Evolutionary conservation across 2,888 invertebrate genomes (phyloP).

Genomic region (Panzeria rudis): DNA sequence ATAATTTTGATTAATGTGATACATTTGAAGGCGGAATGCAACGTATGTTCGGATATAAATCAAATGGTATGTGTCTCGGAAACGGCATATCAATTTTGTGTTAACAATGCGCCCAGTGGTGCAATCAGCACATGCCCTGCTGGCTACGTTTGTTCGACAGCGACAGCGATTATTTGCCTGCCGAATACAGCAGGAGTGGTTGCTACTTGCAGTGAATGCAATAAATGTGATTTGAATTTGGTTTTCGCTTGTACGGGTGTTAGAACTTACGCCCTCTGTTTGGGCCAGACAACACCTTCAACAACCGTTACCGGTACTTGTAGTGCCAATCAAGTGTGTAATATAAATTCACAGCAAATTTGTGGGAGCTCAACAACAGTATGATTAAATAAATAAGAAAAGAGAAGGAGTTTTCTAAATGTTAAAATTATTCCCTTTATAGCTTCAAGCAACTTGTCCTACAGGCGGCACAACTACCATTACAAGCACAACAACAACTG

Average conservation of each 20-base stretch:
- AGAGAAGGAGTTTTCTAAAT: neutral
- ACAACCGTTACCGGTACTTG: slow-evolving; percentile 73
- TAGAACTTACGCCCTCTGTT: slow-evolving; percentile 77
- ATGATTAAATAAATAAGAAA: neutral
- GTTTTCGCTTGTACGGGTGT: slow-evolving; percentile 79
- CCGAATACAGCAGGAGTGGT: slow-evolving; percentile 41
- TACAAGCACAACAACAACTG: slow-evolving; percentile 68
- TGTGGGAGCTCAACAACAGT: slow-evolving; percentile 59
- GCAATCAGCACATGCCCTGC: slow-evolving; percentile 74
- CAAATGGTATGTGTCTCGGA: slow-evolving; percentile 77
- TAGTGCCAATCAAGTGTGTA: slow-evolving; percentile 77
- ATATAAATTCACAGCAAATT: slow-evolving; percentile 68
- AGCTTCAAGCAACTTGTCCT: slow-evolving; percentile 76
- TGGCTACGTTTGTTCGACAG: slow-evolving; percentile 75
- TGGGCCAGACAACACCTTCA: slow-evolving; percentile 75
- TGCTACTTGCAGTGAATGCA: slow-evolving; percentile 77
- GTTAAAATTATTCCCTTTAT: neutral
- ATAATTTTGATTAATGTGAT: slow-evolving; percentile 25
- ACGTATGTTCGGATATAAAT: slow-evolving; percentile 75
- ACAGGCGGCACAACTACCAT: slow-evolving; percentile 66
- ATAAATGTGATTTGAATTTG: slow-evolving; percentile 75
- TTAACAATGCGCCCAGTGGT: slow-evolving; percentile 72
- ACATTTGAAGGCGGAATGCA: slow-evolving; percentile 73
- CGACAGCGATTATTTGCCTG: slow-evolving; percentile 71
- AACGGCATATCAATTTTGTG: slow-evolving; percentile 76